Percentiles rank a stretch among this genome's conserved stretches.
Conservation (phyloP, 1,140 invertebrate species). For the Drosophila sechellia region DNA sequence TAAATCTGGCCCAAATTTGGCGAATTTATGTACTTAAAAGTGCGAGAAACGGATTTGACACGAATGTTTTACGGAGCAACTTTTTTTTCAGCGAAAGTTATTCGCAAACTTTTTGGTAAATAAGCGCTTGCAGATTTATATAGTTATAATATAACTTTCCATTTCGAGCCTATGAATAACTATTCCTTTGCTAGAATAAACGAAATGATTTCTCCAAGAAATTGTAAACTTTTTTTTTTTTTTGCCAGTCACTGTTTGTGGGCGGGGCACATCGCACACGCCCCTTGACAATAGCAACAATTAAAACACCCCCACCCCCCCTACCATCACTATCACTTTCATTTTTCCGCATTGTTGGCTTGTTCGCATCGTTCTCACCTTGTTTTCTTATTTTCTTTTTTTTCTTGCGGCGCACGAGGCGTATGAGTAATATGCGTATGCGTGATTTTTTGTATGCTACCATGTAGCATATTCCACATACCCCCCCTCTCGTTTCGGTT, state of each 20-base stretch:
- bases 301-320: neutral
- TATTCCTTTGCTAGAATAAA: no score
- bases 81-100: neutral
- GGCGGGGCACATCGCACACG: conserved; percentile 1
- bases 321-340: conserved; percentile 8
- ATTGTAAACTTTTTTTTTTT: neutral
- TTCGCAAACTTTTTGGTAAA: neutral
- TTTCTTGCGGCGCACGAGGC: conserved; percentile 61
- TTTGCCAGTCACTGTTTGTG: conserved; percentile 20
- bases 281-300: conserved; percentile 26
- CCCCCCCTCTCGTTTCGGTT: conserved; percentile 7
- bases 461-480: conserved; percentile 57
- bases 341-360: conserved; percentile 23
- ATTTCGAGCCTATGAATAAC: no score
- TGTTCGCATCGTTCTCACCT: conserved; percentile 42
- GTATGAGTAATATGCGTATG: conserved; percentile 73
- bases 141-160: no score
- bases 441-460: conserved; percentile 40
- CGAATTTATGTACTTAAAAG: conserved; percentile 17
- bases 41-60: conserved; percentile 22
- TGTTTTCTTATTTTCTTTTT: conserved; percentile 7
- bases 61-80: no score
- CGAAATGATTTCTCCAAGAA: neutral
- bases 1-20: conserved; percentile 7
- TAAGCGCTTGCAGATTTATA: neutral